Base-by-base conservation (phyloP, 2,888 invertebrate genomes). In the Meandrusa payeni region DNA sequence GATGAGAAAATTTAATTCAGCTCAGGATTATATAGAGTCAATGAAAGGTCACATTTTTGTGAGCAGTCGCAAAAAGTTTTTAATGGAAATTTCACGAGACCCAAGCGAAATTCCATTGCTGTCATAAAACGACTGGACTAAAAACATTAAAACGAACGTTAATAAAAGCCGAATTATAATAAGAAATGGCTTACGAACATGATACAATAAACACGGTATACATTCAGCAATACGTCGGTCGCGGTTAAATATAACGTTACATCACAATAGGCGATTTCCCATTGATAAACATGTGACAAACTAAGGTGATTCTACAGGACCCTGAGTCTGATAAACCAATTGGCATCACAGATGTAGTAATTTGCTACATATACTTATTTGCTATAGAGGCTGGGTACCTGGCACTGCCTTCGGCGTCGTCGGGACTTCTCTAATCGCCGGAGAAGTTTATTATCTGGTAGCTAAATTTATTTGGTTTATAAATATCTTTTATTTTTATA, bases 111-210 rank as follows among this genome's bases (percentile, higher is more conserved):
- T 43, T 29, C 31, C 42, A 37, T 43, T 10, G 36, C 28, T 17
- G 26, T 42, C 31, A 38, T 41, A 46, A 48, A 48, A 46, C 38
- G 41, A 38, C 41, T 22, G 29, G 26, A n/a, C 23, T 34, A 27
- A 26, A 29, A 41, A 45, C 40, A 43, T 46, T 43, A 46, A n/a
- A 46, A 42, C 29, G 23, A 40, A 28, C 29, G 27, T 38, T 41
- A 49, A 48, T 45, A 48, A 48, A n/a, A 43, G 9, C 5, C 32
- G n/a, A n/a, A n/a, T 20, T 32, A 26, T 22, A 40, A 31, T 33
- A 48, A 48, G 39, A 11, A 40, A 29, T 31, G 31, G 45, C 28
- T 23, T 42, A 29, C 32, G 23, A 31, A 17, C 9, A 23, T 32
- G 20, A 37, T 31, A 43, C 7, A 46, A 41, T 32, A 43, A 40